Evolutionary conservation across 2,797 vertebrate genomes (phyloP), one percentile per base, ranked within the genome.

Genomic region (Protosalanx chinensis): DNA sequence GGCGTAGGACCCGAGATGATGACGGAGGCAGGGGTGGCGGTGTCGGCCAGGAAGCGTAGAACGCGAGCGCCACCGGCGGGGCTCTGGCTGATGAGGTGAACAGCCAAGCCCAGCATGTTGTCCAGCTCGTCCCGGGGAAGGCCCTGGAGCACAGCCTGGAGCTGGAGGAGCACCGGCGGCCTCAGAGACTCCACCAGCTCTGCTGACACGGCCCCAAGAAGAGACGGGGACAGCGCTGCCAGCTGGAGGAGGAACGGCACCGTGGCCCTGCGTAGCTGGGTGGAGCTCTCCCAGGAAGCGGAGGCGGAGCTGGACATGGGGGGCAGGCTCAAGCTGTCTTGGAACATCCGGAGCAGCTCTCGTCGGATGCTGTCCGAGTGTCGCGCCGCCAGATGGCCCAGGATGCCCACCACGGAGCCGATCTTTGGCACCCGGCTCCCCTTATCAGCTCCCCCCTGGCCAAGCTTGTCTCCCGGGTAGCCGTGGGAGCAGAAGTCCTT

Each of bases 241-340:
- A 99, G 82, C 80, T 99, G 97, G 15, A 99, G 91, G 4, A 99
- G 88, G 81, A 98, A 99, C 0, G 97, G 96, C 30, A 98, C 93
- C 0, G 94, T 92, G 46, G 95, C 95, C 2, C 93, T 90, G 4
- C 94, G 95, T 7, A 93, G 93, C 2, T 94, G 94, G 57, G 89
- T 88, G 0, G 91, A 92, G 75, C 74, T 87, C 77, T 92, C 91
- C 89, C 91, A 92, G 20, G 90, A 90, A 0, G 85, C 89, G 29
- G 90, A 86, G 3, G 90, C 90, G 0, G 89, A 85, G 8, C 87
- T 83, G 29, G 88, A 86, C 65, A 89, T 89, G 0, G 89, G 68
- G 0, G 92, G 80, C 0, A 92, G 88, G 1, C 81, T 89, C 70
- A 98, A 80, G 60, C 97, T 98, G 74, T 96, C 95, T 72, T 97